Evolutionary conservation across 37 sponge, comb jelly and placozoan genomes (phyloP), one percentile per base, ranked within the genome.

Genomic region (Mnemiopsis leidyi): DNA sequence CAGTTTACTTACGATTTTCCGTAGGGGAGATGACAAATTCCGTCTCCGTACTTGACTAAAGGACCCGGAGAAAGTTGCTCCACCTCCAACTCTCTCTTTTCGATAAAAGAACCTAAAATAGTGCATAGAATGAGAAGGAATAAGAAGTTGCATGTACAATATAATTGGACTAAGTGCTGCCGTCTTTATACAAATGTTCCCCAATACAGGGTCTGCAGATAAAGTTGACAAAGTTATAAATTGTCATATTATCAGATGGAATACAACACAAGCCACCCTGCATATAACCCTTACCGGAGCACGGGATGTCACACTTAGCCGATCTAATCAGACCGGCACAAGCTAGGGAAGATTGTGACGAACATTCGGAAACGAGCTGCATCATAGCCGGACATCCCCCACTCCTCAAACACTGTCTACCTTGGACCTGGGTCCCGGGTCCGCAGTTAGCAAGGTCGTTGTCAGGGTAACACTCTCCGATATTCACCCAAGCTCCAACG

Each of bases 11-110:
- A 77, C 79, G 35, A 34, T 16, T 77, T 77, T 16, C 32, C 18
- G 36, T 77, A 77, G 18, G 79, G 79, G 32, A 77, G 36, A 34
- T 77, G 79, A 36, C 79, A 77, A 13, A 26, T 32, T 0, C 79
- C 79, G 20, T 26, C 16, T 34, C 21, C 36, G 36, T 77, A 77
- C 35, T 77, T 36, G 0, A 77, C 79, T 36, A 77, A 36, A 31
- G 34, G 16, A 21, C 79, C 79, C 0, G 79, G 79, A 31, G 79
- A 33, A 3, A 21, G 1, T 18, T 5, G 13, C 61, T 48, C 9
- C n/a, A n/a, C n/a, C n/a, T n/a, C n/a, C n/a, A n/a, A n/a, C 61
- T 48, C 61, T 48, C 61, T 48, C 61, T 48, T 48, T 48, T 13
- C 61, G n/a, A n/a, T n/a, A n/a, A n/a, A n/a, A n/a, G n/a, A n/a